Base-by-base conservation (phyloP, 2,888 invertebrate species). In the Lithophane semibrunnea region DNA sequence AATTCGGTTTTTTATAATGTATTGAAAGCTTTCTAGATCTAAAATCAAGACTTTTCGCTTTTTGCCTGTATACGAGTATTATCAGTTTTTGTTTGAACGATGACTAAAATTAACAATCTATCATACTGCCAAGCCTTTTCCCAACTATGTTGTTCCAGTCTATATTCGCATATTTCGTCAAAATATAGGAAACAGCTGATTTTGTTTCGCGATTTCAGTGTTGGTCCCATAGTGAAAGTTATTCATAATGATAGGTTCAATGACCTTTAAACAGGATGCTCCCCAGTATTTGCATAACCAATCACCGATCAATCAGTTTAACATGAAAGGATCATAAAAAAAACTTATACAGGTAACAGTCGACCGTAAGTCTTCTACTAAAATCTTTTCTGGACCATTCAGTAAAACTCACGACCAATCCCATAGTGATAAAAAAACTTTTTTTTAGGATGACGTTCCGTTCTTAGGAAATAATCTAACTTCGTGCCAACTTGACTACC, bases 381-480 rank as follows among this genome's bases (percentile, higher is more conserved):
- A 82, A 85, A 77, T 72, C 16, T 56, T 21, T 69, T 0, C 8
- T 10, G 4, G n/a, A 56, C 37, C 71, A 60, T 80, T 82, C 61
- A 13, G n/a, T 77, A 44, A 71, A 85, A 80, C 47, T 54, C 52
- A 76, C 73, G 75, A 71, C 70, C 61, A 73, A 67, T 70, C 73
- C 69, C 63, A 75, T 64, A 82, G 75, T 77, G 76, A 85, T 79
- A 73, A 75, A 72, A 74, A 80, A 86, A 86, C 79, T 88, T 88
- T 84, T 52, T 58, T 74, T 77, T 79, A 80, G 83, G 73, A 83
- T 80, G 84, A 82, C 75, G 74, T 86, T 86, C 77, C 68, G 75
- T 77, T 85, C 75, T 83, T 71, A 79, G 64, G 60, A 85, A 83
- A 88, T 88, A 88, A 89, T 88, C 84, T 78, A 87, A 88, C 87